Conservation (phyloP, 1,140 invertebrate species). For the Marisa cornuarietis region DNA sequence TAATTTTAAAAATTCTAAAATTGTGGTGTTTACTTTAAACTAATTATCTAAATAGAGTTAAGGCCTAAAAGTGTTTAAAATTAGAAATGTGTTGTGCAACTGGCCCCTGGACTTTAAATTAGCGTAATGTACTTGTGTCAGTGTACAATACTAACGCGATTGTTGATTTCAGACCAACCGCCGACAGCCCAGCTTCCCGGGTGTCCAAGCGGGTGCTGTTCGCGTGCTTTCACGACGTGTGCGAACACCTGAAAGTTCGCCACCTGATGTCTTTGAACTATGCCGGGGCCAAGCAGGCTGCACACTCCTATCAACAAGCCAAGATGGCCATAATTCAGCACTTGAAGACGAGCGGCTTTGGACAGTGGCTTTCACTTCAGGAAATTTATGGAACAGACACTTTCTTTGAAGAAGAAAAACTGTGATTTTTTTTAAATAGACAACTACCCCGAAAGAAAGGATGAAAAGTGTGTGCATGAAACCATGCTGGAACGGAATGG, state of each 20-base stretch:
- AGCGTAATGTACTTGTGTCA: not conserved
- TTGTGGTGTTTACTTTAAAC: too few relatives aligned
- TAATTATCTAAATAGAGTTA: too few relatives aligned
- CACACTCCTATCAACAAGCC: slow-evolving; percentile 61
- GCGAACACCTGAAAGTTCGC: slow-evolving; percentile 55
- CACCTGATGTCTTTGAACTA: slow-evolving; percentile 59
- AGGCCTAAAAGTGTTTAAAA: too few relatives aligned
- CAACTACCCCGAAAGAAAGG: too few relatives aligned
- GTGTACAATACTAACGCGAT: not conserved
- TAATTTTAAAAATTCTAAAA: too few relatives aligned
- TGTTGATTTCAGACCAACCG: slow-evolving; percentile 43
- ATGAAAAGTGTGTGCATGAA: too few relatives aligned
- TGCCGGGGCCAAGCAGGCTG: slow-evolving; percentile 58
- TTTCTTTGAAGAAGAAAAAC: slow-evolving; percentile 17
- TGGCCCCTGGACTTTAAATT: not conserved
- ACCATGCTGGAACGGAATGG: not conserved
- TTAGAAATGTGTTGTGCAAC: too few relatives aligned
- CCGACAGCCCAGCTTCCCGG: slow-evolving; percentile 57
- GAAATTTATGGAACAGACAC: slow-evolving; percentile 35
- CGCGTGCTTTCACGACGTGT: slow-evolving; percentile 57
- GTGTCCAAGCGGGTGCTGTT: slow-evolving; percentile 63
- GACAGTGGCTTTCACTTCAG: slow-evolving; percentile 37
- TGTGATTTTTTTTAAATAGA: too few relatives aligned
- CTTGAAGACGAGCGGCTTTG: slow-evolving; percentile 32
- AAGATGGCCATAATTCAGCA: slow-evolving; percentile 56